Evolutionary conservation across 2,888 invertebrate genomes (phyloP), one percentile per base, ranked within the genome.

Genomic region (Acronicta alni): DNA sequence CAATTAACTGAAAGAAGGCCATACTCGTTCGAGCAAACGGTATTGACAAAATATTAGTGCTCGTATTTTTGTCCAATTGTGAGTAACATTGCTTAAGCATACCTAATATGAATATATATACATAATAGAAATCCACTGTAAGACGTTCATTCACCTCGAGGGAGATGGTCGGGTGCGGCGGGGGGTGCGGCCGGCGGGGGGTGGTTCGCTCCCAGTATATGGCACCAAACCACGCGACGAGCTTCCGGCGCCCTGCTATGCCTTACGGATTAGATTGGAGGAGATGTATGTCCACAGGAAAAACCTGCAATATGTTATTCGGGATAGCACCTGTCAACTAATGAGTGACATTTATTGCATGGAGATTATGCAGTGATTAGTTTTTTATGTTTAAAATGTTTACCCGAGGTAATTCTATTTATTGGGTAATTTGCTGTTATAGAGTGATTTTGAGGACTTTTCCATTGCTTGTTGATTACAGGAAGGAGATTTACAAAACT

Each of bases 91-190:
- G 69, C 67, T 68, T 64, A 72, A 65, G 63, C 73, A 69, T 72
- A 75, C 68, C 73, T 78, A 82, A 83, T 82, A n/a, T n/a, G n/a
- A n/a, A n/a, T n/a, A n/a, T n/a, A n/a, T n/a, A 81, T 75, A 80
- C 81, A 79, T 84, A 85, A 83, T 83, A 85, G 78, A 85, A 83
- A 85, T 83, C 80, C 77, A 73, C 59, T 83, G 80, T 79, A 84
- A 86, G 85, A 85, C 87, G 89, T 89, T 88, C 89, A 79, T 89
- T 89, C 87, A 89, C 89, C 88, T 88, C 85, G 68, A 65, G 75
- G 81, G 77, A 79, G 82, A 73, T 75, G 73, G 57, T 51, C 57
- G 65, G 72, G 78, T 58, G 74, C 59, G 63, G 67, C 64, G 51
- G 66, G 66, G 62, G 67, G 58, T 63, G 74, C 44, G 61, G 57